These are phyloP conservation scores for Synanthedon andrenaeformis DNA, from an alignment of 2,888 invertebrate genomes.

Conservation along the genomic window DNA sequence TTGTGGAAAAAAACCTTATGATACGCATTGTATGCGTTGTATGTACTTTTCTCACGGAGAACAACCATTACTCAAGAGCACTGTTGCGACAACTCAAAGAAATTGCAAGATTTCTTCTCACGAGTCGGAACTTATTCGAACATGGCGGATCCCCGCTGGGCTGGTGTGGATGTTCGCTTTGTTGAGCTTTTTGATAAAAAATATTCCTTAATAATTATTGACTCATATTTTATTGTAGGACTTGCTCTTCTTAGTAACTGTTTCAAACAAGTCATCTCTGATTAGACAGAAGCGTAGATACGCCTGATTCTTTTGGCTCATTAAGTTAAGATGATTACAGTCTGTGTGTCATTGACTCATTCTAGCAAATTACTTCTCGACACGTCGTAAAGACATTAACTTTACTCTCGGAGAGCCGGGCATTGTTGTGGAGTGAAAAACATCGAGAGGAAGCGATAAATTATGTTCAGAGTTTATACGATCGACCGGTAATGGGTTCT, in stretches of 20 bases:
- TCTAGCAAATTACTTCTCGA: conserved; percentile 48
- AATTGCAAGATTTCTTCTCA: conserved; percentile 47
- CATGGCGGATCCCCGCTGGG: conserved; percentile 28
- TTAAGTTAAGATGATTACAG: not conserved
- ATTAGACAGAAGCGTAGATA: too few species aligned
- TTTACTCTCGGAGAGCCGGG: conserved; percentile 39
- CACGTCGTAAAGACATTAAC: conserved; percentile 59
- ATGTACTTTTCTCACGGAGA: conserved; percentile 30
- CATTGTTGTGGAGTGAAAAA: conserved; percentile 63
- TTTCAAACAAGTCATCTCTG: too few species aligned
- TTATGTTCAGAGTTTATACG: conserved; percentile 65
- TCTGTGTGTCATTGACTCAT: conserved; percentile 25
- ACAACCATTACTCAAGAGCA: conserved; percentile 34
- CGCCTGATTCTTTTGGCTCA: too few species aligned
- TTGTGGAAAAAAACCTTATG: too few species aligned
- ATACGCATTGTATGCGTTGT: conserved; percentile 15
- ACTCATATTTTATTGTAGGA: too few species aligned
- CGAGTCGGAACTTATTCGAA: conserved; percentile 23
- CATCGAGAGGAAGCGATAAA: conserved; percentile 64
- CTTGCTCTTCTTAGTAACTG: too few species aligned
- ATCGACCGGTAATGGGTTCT: conserved; percentile 51
- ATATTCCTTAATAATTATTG: too few species aligned
- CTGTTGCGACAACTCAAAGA: conserved; percentile 35
- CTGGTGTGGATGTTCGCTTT: not conserved
- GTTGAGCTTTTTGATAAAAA: too few species aligned